phyloP scores from a whole-genome alignment of 2,797 vertebrate species.

The Heterohyrax brucei region DNA sequence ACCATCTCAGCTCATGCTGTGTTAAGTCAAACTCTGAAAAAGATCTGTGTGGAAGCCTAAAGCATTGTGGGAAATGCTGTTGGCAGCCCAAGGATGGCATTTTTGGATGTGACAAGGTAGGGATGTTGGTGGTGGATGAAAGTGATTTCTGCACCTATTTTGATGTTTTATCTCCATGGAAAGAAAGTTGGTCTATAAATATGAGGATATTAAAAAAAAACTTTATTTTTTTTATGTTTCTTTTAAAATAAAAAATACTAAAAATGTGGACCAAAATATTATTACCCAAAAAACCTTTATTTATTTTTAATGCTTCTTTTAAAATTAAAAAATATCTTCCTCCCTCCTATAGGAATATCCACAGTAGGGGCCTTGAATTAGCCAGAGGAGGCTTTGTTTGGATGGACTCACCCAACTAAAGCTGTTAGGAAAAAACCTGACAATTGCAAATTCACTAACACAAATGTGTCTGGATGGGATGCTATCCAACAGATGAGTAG shows the following conservation, averaged over 20 bases:
- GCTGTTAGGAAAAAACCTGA: conserved; percentile 11
- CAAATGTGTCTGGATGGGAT: not conserved
- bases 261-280: too few relatives aligned
- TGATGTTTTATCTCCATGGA: conserved; percentile 26
- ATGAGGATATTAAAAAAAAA: conserved; percentile 50
- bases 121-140: conserved; percentile 12
- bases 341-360: not conserved
- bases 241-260: too few relatives aligned
- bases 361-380: not conserved
- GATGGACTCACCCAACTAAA: conserved; percentile 55
- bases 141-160: not conserved
- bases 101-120: conserved; percentile 15
- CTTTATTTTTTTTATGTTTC: too few relatives aligned
- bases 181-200: conserved; percentile 36
- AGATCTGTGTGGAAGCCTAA: conserved; percentile 15
- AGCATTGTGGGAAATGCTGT: not conserved
- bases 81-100: conserved; percentile 27
- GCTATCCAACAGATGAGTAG: not conserved
- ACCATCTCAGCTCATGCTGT: conserved; percentile 56
- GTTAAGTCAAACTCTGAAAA: conserved; percentile 63
- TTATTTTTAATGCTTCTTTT: conserved; percentile 42
- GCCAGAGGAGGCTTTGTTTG: conserved; percentile 26
- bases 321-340: conserved; percentile 65
- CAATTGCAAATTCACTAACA: conserved; percentile 10
- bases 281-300: too few relatives aligned